Evolutionary conservation across 1,140 invertebrate species (phyloP).

Genomic region (Battus philenor): DNA sequence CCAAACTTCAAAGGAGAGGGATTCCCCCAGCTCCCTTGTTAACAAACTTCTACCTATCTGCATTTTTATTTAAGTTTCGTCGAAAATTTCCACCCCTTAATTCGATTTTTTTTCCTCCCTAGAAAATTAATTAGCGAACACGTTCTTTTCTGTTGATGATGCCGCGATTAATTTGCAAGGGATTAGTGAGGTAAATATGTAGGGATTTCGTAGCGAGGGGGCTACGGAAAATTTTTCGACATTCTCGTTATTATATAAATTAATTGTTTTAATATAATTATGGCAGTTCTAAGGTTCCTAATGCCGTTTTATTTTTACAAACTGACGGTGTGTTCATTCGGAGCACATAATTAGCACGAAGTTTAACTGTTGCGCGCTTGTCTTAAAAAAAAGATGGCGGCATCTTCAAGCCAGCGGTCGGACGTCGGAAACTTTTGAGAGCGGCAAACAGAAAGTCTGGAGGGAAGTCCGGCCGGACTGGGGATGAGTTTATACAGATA

Average conservation of each 20-base stretch:
- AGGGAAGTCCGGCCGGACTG: not conserved
- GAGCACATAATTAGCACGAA: slow-evolving; percentile 1
- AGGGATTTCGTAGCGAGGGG: slow-evolving; percentile 12
- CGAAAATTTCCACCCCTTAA: slow-evolving; percentile 60
- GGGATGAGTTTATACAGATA: slow-evolving; percentile 5
- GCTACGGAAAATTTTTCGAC: not conserved
- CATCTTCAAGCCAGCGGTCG: not conserved
- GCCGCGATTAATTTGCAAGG: slow-evolving; percentile 37
- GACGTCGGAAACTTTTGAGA: slow-evolving; percentile 11
- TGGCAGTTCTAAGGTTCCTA: no score
- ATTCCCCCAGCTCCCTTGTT: slow-evolving; percentile 47
- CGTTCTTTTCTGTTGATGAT: slow-evolving; percentile 42
- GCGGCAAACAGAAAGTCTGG: slow-evolving; percentile 6
- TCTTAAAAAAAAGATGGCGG: not conserved
- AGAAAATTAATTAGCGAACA: slow-evolving; percentile 65
- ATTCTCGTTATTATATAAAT: slow-evolving; percentile 11
- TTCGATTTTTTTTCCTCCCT: slow-evolving; percentile 64
- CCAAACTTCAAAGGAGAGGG: slow-evolving; percentile 54
- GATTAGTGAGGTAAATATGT: slow-evolving; percentile 30
- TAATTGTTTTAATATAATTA: no score
- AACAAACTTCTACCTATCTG: slow-evolving; percentile 69
- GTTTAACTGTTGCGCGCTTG: not conserved
- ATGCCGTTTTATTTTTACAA: no score
- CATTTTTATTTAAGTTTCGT: slow-evolving; percentile 73
- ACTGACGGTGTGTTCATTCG: not conserved